Evolutionary conservation across 2,888 invertebrate genomes (phyloP).

Genomic region (Megalurothrips usitatus): DNA sequence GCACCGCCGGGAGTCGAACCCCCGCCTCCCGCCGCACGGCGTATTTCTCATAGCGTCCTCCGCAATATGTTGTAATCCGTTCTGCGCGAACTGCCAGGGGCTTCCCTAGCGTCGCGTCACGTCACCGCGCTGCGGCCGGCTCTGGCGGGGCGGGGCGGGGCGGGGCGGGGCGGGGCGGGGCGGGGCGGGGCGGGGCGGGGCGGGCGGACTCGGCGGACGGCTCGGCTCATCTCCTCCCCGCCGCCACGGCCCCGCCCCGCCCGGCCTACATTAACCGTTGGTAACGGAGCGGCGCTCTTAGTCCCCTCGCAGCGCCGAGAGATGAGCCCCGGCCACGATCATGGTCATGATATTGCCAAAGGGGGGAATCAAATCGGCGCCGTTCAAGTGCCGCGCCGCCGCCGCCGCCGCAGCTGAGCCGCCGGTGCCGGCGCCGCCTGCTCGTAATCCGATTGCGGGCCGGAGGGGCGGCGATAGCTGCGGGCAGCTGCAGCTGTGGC

Average conservation of each 20-base stretch:
- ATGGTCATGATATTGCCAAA: neutral
- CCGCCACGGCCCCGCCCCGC: neutral
- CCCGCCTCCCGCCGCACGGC: too few relatives aligned
- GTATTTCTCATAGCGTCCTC: too few relatives aligned
- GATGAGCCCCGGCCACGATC: neutral
- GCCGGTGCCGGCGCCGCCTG: too few relatives aligned
- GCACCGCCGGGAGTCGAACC: too few relatives aligned
- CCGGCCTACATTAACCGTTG: conserved; percentile 22
- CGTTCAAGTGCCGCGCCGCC: neutral
- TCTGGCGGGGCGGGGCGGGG: neutral
- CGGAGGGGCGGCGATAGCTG: neutral
- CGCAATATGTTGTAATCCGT: too few relatives aligned
- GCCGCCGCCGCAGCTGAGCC: too few relatives aligned
- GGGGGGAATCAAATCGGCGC: conserved; percentile 8
- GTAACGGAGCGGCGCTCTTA: conserved; percentile 4
- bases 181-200: neutral
- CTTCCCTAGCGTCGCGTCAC: too few relatives aligned
- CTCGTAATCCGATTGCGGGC: too few relatives aligned
- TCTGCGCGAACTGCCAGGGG: too few relatives aligned
- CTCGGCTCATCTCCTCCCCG: neutral
- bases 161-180: neutral
- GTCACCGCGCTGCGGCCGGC: too few relatives aligned
- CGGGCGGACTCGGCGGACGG: neutral
- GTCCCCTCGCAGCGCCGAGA: neutral
- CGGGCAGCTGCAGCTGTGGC: neutral